Percentiles rank a stretch among this genome's conserved stretches.
phyloP scores from a whole-genome alignment of 2,113 vertebrate genomes.

The Pseudorhombus dupliciocellatus region DNA sequence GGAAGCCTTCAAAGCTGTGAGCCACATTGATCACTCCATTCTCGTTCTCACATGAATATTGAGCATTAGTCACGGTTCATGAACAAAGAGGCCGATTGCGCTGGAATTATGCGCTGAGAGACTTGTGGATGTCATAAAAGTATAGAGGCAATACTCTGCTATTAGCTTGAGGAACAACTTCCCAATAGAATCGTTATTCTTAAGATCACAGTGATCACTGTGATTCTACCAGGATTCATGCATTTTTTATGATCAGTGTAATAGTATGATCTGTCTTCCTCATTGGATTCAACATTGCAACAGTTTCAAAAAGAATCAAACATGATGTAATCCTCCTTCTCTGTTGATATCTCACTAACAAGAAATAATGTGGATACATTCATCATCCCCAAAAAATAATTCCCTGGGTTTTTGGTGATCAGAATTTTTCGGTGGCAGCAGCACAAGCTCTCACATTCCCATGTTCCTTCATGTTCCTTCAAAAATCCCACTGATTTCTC shows the following conservation, averaged over 20 bases:
- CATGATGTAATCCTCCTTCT: too few relatives aligned
- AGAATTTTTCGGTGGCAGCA: too few relatives aligned
- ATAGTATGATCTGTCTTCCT: too few relatives aligned
- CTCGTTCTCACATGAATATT: constrained; percentile 56
- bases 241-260: neutral
- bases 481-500: too few relatives aligned
- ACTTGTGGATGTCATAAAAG: constrained; percentile 26
- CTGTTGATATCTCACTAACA: too few relatives aligned
- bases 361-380: too few relatives aligned
- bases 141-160: neutral
- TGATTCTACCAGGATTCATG: neutral
- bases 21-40: constrained; percentile 50
- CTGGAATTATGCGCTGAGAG: constrained; percentile 34
- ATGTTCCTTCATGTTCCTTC: too few relatives aligned
- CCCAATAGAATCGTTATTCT: neutral
- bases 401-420: too few relatives aligned
- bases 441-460: too few relatives aligned
- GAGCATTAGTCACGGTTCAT: constrained; percentile 56
- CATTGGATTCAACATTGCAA: too few relatives aligned
- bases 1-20: constrained; percentile 38
- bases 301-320: too few relatives aligned
- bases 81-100: constrained; percentile 40
- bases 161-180: neutral
- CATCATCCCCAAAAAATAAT: too few relatives aligned
- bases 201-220: constrained; percentile 3